These are phyloP conservation scores for Pithecia hirsuta DNA, from an alignment of 2,797 vertebrate genomes.

Conservation along the genomic window DNA sequence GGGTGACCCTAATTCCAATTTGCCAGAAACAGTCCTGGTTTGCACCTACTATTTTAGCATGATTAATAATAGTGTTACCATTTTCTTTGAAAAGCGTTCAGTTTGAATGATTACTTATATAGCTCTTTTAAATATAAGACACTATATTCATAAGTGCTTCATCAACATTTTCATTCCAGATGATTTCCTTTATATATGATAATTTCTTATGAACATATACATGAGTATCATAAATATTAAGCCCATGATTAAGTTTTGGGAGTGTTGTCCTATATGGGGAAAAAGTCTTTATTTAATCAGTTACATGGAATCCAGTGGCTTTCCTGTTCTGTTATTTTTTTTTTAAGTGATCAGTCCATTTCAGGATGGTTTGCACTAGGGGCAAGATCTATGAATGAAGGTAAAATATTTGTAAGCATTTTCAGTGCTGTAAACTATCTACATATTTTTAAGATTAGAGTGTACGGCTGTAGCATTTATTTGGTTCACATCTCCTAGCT, in stretches of 20 bases:
- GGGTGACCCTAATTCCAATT: neutral
- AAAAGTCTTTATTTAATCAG: neutral
- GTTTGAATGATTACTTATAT: neutral
- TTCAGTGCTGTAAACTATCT: too few relatives aligned
- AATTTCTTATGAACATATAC: neutral
- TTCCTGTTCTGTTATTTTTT: neutral
- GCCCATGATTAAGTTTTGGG: too few relatives aligned
- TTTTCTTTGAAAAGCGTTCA: neutral
- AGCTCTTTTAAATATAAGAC: neutral
- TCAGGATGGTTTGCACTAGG: rapidly evolving
- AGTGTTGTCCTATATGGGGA: neutral
- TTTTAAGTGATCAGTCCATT: neutral
- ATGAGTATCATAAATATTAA: neutral
- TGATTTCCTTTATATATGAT: neutral
- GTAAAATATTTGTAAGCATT: neutral
- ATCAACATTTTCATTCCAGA: neutral
- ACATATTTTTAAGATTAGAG: neutral
- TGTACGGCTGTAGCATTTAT: neutral
- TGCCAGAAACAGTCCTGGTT: neutral
- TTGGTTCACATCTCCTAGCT: neutral
- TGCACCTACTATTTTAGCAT: neutral
- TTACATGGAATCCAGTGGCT: neutral
- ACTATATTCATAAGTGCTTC: neutral
- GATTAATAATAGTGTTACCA: neutral
- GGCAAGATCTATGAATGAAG: neutral